Evolutionary conservation across 2,888 invertebrate genomes (phyloP), one percentile per base, ranked within the genome.

Genomic region (Hirtodrosophila trivittata): DNA sequence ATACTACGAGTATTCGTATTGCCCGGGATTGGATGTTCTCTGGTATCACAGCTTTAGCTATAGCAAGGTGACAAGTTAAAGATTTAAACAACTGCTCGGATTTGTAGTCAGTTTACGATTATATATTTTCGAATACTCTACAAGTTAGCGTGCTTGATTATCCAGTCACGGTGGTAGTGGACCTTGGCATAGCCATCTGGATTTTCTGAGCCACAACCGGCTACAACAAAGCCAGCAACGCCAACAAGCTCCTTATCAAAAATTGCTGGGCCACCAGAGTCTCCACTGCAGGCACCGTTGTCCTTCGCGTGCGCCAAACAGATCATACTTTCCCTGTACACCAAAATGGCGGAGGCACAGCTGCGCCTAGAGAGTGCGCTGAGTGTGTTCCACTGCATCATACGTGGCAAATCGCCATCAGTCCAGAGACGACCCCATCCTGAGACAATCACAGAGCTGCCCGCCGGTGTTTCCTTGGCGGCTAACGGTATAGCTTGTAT

Each of bases 181-280:
- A 84, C 84, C 45, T 75, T 77, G 35, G 84, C 85, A 66, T 86
- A 87, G 12, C 86, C 87, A 70, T 87, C 87, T 1, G 87, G 84
- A 28, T 14, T 59, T 1, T n/a, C 14, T 10, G 69, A 46, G 30
- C 87, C 89, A 58, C 88, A 88, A n/a, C 82, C 85, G 1, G 37
- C 46, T 14, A 74, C 54, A 5, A 89, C 84, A 52, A 89, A 89
- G 14, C 85, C 87, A 13, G 88, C 86, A 49, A 89, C 55, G 14
- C 89, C 88, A 13, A 89, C 86, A 13, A 89, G 10, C 60, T 89
- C 69, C 0, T 66, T 67, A 8, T 85, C 72, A 10, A 70, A 82
- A 2, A 87, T 55, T 1, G 89, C 88, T 16, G 88, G 88, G 33
- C 88, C 89, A 13, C 89, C 89, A 5, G 87, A 89, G 55, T 89